Conservation (phyloP, 2,797 vertebrate species). For the Labroides dimidiatus region DNA sequence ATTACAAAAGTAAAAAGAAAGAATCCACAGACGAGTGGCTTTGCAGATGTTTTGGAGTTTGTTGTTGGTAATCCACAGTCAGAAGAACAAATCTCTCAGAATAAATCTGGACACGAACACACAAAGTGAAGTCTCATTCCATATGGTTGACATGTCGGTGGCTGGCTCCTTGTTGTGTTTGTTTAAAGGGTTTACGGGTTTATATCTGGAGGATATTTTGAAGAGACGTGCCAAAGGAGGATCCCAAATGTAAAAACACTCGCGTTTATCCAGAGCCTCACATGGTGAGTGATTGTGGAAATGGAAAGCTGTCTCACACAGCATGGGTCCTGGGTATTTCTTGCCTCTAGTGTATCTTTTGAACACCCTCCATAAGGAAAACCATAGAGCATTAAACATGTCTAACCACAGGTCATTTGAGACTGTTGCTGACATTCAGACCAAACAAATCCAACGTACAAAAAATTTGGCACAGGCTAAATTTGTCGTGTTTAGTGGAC, state of each 20-base stretch:
- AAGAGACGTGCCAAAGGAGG: conserved; percentile 52
- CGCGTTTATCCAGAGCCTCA: conserved; percentile 46
- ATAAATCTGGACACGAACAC: conserved; percentile 62
- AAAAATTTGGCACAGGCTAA: conserved; percentile 33
- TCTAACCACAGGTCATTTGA: conserved; percentile 54
- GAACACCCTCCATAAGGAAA: conserved; percentile 45
- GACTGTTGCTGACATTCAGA: conserved; percentile 57
- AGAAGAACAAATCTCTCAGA: conserved; percentile 57
- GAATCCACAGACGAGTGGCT: conserved; percentile 3
- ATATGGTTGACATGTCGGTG: conserved; percentile 48
- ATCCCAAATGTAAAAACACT: conserved; percentile 46
- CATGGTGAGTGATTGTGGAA: conserved; percentile 33
- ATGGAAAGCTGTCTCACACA: conserved; percentile 33
- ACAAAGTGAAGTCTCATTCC: conserved; percentile 62
- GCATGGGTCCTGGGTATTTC: conserved; percentile 41
- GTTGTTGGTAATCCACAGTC: conserved; percentile 67
- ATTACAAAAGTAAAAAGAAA: conserved; percentile 20
- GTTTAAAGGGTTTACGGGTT: conserved; percentile 58
- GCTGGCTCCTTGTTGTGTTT: conserved; percentile 62
- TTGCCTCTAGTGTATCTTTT: conserved; percentile 47
- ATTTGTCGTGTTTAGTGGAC: conserved; percentile 28
- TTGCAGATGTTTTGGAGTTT: conserved; percentile 65
- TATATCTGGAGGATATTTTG: conserved; percentile 67
- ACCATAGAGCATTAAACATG: conserved; percentile 51
- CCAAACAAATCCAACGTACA: conserved; percentile 59